Percentiles rank a stretch among this genome's conserved stretches.
phyloP scores from a whole-genome alignment of 2,888 invertebrate species.

The Merodon equestris region DNA sequence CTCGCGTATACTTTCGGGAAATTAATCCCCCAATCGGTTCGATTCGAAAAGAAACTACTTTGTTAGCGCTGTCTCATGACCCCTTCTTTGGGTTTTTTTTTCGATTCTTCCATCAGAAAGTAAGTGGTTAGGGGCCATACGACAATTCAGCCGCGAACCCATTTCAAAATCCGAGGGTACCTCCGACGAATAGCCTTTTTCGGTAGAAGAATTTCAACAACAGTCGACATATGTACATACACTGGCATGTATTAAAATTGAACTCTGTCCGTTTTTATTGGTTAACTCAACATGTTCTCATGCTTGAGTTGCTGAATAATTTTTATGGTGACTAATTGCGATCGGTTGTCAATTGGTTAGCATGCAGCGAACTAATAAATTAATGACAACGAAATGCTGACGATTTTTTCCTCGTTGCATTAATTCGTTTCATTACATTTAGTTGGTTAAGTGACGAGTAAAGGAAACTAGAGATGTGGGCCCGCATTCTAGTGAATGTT shows the following conservation, averaged over 20 bases:
- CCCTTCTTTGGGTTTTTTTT: background rate
- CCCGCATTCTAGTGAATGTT: conserved; percentile 63
- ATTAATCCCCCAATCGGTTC: conserved; percentile 53
- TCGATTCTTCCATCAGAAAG: too few species aligned
- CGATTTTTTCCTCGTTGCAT: conserved; percentile 8
- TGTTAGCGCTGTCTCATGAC: background rate
- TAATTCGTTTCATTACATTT: conserved; percentile 58
- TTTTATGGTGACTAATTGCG: conserved; percentile 76
- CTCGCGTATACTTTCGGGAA: conserved; percentile 27
- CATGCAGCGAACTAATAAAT: conserved; percentile 78
- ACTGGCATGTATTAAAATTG: background rate
- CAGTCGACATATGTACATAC: conserved; percentile 11
- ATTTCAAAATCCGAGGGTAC: conserved; percentile 51
- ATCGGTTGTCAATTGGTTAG: conserved; percentile 78
- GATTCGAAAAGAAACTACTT: conserved; percentile 20
- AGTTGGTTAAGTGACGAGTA: conserved; percentile 28
- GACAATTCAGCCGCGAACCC: conserved; percentile 16
- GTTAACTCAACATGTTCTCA: conserved; percentile 50
- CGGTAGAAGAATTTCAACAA: conserved; percentile 37
- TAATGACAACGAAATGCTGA: conserved; percentile 70
- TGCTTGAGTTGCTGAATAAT: conserved; percentile 69
- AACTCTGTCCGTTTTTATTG: conserved; percentile 55
- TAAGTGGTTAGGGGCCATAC: conserved; percentile 37
- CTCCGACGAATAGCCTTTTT: conserved; percentile 25
- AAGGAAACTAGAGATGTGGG: conserved; percentile 28